Percentiles rank a stretch among this genome's conserved stretches.
phyloP scores from a whole-genome alignment of 2,797 vertebrate species.

The Falco novaeseelandiae region DNA sequence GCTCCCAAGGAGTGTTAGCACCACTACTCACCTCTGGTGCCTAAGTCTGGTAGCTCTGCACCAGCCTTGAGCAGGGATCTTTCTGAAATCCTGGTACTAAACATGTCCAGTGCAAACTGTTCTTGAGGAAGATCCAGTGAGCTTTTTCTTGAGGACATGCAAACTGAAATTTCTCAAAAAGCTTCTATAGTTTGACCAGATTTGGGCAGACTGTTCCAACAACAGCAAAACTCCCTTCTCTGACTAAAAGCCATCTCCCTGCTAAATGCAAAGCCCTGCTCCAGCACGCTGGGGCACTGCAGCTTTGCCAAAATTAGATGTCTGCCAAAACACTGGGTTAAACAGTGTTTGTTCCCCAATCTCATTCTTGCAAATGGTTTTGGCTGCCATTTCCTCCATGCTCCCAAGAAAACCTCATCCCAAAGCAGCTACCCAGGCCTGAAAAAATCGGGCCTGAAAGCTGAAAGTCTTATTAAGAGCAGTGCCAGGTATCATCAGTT shows the following conservation, averaged over 20 bases:
- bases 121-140: not conserved
- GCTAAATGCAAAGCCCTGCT: not conserved
- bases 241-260: not conserved
- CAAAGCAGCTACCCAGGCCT: not conserved
- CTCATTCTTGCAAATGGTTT: not conserved
- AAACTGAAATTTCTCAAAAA: conserved; percentile 40
- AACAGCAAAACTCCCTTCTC: not conserved
- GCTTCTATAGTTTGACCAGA: not conserved
- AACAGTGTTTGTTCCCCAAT: not conserved
- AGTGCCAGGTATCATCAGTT: rapidly evolving
- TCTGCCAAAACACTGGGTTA: conserved; percentile 24
- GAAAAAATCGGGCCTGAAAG: not conserved
- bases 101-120: not conserved
- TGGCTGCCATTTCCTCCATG: not conserved
- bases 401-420: not conserved
- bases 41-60: not conserved
- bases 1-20: not conserved
- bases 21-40: not conserved
- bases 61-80: not conserved
- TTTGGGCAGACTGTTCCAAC: conserved; percentile 21
- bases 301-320: not conserved
- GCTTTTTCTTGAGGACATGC: not conserved
- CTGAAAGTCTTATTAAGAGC: not conserved
- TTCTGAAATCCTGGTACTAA: not conserved
- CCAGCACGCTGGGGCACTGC: not conserved